phyloP scores from a whole-genome alignment of 2,113 vertebrate species.

The Myocastor coypus region DNA sequence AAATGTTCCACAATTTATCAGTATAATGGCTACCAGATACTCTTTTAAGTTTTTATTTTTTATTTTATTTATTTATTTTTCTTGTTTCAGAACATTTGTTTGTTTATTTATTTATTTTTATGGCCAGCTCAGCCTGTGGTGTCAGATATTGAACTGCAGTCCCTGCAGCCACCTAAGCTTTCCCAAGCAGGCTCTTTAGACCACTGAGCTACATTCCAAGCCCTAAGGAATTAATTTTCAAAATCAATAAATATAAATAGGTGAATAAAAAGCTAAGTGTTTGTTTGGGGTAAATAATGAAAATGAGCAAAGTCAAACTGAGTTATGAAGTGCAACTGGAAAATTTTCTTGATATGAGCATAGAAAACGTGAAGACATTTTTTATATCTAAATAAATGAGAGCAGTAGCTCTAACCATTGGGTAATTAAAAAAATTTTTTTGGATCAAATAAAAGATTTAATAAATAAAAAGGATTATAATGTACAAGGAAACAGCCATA shows the following conservation, averaged over 20 bases:
- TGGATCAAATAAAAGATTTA: conserved; percentile 44
- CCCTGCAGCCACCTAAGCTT: no score
- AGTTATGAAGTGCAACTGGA: conserved; percentile 50
- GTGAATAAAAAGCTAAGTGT: conserved; percentile 29
- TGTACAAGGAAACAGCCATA: not conserved
- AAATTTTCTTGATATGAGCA: conserved; percentile 13
- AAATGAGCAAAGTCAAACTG: not conserved
- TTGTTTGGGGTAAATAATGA: not conserved
- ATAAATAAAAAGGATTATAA: conserved; percentile 14
- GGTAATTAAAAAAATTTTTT: not conserved
- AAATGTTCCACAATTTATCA: conserved; percentile 16
- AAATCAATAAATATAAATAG: not conserved
- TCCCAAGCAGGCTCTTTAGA: no score
- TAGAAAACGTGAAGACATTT: conserved; percentile 33
- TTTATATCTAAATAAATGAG: conserved; percentile 44
- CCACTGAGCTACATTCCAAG: not conserved
- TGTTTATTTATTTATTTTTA: no score
- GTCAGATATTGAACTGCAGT: no score
- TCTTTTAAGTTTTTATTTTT: no score
- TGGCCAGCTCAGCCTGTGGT: no score
- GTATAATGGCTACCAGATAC: not conserved
- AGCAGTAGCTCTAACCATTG: not conserved
- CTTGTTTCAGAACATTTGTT: no score
- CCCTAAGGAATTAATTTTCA: conserved; percentile 6
- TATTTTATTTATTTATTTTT: no score